Conservation (phyloP, 2,888 invertebrate species). For the Ophion ellenae region DNA sequence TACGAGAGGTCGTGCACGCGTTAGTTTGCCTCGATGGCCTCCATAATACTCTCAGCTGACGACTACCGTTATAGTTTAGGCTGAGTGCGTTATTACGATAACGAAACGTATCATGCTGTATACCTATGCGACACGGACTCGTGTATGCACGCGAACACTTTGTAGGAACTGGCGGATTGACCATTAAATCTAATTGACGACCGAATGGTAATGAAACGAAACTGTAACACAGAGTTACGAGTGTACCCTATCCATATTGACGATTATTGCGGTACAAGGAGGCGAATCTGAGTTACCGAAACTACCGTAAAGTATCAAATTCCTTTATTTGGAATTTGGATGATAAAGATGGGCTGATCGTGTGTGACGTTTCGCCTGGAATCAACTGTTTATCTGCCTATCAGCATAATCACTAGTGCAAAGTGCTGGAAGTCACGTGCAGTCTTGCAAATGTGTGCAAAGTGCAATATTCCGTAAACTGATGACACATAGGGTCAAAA, state of each 20-base stretch:
- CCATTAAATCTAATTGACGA: slow-evolving; percentile 46
- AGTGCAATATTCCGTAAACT: slow-evolving; percentile 33
- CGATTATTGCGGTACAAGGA: slow-evolving; percentile 35
- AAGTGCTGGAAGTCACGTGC: background rate
- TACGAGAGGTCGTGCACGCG: slow-evolving; percentile 38
- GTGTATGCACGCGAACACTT: slow-evolving; percentile 41
- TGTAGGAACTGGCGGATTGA: slow-evolving; percentile 30
- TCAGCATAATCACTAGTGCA: slow-evolving; percentile 53
- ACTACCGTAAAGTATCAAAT: background rate
- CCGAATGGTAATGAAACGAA: slow-evolving; percentile 23
- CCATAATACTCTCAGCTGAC: slow-evolving; percentile 59
- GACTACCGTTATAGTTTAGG: slow-evolving; percentile 38
- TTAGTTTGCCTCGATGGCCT: slow-evolving; percentile 45
- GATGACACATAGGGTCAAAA: slow-evolving; percentile 54
- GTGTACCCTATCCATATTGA: slow-evolving; percentile 1
- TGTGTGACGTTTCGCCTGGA: background rate
- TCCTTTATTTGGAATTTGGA: background rate
- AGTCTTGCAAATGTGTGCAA: slow-evolving; percentile 7
- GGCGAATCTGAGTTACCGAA: slow-evolving; percentile 11
- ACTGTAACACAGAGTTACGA: slow-evolving; percentile 14
- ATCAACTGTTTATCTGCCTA: slow-evolving; percentile 53
- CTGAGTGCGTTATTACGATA: slow-evolving; percentile 65
- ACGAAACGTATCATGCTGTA: slow-evolving; percentile 46
- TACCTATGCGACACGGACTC: slow-evolving; percentile 30
- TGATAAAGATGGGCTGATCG: background rate